phyloP scores from a whole-genome alignment of 2,888 invertebrate genomes.

The Drosophila maculinotata region DNA sequence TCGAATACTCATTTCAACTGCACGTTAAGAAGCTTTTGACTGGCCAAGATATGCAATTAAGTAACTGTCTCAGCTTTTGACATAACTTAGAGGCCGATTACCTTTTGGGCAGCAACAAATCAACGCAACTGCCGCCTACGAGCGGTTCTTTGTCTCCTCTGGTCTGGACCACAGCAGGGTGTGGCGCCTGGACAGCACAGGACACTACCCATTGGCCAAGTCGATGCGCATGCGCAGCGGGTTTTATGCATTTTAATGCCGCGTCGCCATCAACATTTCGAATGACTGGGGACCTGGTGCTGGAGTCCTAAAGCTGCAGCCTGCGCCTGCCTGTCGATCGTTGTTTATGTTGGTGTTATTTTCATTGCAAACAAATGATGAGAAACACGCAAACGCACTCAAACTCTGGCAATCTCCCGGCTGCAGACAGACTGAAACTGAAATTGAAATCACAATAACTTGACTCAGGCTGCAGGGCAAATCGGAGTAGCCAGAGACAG shows the following conservation, averaged over 20 bases:
- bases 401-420: conserved; percentile 34
- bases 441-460: conserved; percentile 75
- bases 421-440: conserved; percentile 16
- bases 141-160: conserved; percentile 3
- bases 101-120: conserved; percentile 56
- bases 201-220: conserved; percentile 42
- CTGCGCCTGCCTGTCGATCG: conserved; percentile 41
- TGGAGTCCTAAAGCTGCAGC: conserved; percentile 3
- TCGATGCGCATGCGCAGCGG: conserved; percentile 67
- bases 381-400: conserved; percentile 80
- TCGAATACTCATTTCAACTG: neutral
- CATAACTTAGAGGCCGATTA: conserved; percentile 68
- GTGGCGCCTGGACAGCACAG: conserved; percentile 67
- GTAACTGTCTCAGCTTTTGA: conserved; percentile 67
- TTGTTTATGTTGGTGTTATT: conserved; percentile 80
- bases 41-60: conserved; percentile 59
- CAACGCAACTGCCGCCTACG: conserved; percentile 58
- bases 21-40: conserved; percentile 18
- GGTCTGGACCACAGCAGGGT: conserved; percentile 69
- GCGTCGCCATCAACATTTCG: conserved; percentile 38
- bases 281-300: conserved; percentile 9
- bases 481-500: neutral
- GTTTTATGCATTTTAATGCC: conserved; percentile 74
- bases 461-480: conserved; percentile 17
- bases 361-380: conserved; percentile 81